Evolutionary conservation across 2,888 invertebrate species (phyloP).

Genomic region (Emmelina monodactyla): DNA sequence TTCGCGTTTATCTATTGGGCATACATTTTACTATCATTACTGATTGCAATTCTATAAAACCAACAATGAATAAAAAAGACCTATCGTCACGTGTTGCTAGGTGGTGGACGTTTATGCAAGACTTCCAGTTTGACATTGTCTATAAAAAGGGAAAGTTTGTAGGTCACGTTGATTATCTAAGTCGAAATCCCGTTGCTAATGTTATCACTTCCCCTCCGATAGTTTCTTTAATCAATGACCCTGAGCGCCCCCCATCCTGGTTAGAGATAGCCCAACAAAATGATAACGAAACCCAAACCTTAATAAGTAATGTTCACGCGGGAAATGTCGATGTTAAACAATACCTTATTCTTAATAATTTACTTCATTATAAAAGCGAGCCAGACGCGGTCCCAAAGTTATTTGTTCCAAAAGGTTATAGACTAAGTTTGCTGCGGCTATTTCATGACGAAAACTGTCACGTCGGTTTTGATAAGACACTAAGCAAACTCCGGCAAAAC

Average conservation of each 20-base stretch:
- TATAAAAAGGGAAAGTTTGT: conserved; percentile 18
- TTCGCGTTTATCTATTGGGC: conserved; percentile 28
- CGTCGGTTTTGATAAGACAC: conserved; percentile 9
- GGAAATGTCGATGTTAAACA: conserved; percentile 15
- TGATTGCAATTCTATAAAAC: conserved; percentile 18
- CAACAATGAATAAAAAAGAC: conserved; percentile 17
- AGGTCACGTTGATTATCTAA: conserved; percentile 18
- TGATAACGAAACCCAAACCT: conserved; percentile 12
- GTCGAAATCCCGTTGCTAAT: conserved; percentile 15
- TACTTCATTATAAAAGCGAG: conserved; percentile 10
- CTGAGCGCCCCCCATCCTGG: conserved; percentile 12
- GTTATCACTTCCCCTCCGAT: conserved; percentile 4
- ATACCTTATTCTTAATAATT: conserved; percentile 13
- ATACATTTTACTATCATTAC: conserved; percentile 16
- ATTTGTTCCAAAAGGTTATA: conserved; percentile 15
- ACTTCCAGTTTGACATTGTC: conserved; percentile 16
- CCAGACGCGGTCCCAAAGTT: conserved; percentile 12
- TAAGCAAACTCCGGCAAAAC: conserved; percentile 12
- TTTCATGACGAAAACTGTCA: conserved; percentile 17
- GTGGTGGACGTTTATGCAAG: conserved; percentile 20
- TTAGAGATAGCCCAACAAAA: conserved; percentile 15
- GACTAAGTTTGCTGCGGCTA: conserved; percentile 12
- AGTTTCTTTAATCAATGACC: conserved; percentile 8
- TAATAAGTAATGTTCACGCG: conserved; percentile 8
- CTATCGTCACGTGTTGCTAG: conserved; percentile 17